Conservation (phyloP, 2,113 vertebrate species). For the Geococcyx californianus region DNA sequence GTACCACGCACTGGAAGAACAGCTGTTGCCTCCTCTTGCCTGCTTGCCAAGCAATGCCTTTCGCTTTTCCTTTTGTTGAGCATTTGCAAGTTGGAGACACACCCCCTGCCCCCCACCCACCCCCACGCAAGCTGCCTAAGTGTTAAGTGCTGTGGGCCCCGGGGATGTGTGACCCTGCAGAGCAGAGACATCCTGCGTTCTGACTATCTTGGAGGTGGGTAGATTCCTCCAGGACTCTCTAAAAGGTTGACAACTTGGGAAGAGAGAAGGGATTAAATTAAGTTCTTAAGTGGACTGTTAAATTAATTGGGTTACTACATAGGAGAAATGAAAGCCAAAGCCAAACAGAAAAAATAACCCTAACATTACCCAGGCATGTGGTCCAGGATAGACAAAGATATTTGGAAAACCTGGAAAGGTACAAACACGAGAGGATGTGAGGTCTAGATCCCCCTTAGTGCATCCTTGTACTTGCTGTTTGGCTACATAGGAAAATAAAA, state of each 20-base stretch:
- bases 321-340: conserved; percentile 11
- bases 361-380: not conserved
- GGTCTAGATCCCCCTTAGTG: not conserved
- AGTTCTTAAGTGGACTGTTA: not conserved
- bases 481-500: not conserved
- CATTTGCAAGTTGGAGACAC: not conserved
- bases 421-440: not conserved
- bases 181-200: not conserved
- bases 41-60: not conserved
- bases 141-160: not conserved
- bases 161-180: not conserved
- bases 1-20: not conserved
- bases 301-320: not conserved
- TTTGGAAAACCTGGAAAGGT: not conserved
- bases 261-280: conserved; percentile 3
- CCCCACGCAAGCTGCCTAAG: not conserved
- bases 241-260: not conserved
- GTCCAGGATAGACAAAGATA: not conserved
- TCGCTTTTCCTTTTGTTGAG: conserved; percentile 2
- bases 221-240: not conserved
- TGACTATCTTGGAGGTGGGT: not conserved
- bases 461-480: not conserved
- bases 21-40: conserved; percentile 34
- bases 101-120: too few relatives aligned
- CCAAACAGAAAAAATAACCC: not conserved